Evolutionary conservation across 2,113 vertebrate species (phyloP), one percentile per base, ranked within the genome.

Genomic region (Theristicus caerulescens): DNA sequence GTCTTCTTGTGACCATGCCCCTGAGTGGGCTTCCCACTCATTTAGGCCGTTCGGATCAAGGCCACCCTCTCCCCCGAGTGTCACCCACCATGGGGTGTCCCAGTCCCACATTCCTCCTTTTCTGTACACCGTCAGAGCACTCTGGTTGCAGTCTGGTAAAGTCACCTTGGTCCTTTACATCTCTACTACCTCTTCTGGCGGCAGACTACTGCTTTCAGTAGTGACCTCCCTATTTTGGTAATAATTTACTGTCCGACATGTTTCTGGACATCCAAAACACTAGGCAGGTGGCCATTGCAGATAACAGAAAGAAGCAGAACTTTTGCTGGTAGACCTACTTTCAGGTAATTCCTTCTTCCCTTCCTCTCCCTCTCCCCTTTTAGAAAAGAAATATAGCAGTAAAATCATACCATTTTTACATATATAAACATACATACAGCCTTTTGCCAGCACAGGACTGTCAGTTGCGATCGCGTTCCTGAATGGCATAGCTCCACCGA

Each of bases 401-500:
- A 2, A 40, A 16, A 11, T 29, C 8, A 1, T 3, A 20, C 5
- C 4, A 16, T 34, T 57, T 52, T 52, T 2, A 1, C 17, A 9
- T 27, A 16, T 5, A 5, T 20, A 16, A 14, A 58, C 11, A 29
- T 11, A 10, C 0, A 0, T 21, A 54, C 32, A 47, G 40, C 49
- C 54, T 69, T 40, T 72, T 69, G 64, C 32, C 49, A 38, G 7
- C 32, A 40, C 36, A 9, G 31, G 42, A 34, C 4, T 11, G 31
- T 15, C 10, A 16, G 54, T 9, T 66, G 71, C 14, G 27, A 7
- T 4, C 4, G 0, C 0, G 8, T 21, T 78, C 47, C 62, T 8
- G 21, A 47, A n/a, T 0, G 1, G 8, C 3, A 4, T 0, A 10
- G 55, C 26, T 55, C 11, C 55, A 38, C 42, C 61, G 34, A 26